Evolutionary conservation across 2,797 vertebrate genomes (phyloP), one percentile per base, ranked within the genome.

Genomic region (Sparidentex hasta): DNA sequence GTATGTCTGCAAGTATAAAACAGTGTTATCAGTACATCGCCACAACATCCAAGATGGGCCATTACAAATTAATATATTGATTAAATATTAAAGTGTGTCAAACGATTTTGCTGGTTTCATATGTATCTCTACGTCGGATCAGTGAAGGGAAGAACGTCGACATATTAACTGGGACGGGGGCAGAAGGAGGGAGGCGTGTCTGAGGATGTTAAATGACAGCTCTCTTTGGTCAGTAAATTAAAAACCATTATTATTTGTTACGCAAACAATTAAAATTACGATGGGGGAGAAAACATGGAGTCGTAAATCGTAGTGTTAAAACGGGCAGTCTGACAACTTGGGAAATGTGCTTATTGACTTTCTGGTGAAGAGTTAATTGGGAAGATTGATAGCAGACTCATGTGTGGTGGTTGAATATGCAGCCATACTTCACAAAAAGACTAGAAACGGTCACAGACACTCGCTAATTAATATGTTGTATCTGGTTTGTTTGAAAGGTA

Each of bases 1-100:
- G 0, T 0, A 3, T 16, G 12, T 1, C 91, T 94, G 83, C n/a
- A 82, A 81, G 56, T 20, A 80, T 25, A 82, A 78, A 83, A 51
- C 16, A 47, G 17, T 12, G 46, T 9, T 7, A 76, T 83, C 83
- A 74, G 38, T 38, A 6, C 18, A 66, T 68, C 11, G 21, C 16
- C 27, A 56, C 8, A 47, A 47, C 55, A 57, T 20, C n/a, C 11
- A 43, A 25, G 2, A 23, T 18, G 17, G 16, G 59, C 5, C 23
- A 2, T 33, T 7, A 43, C 38, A 27, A 47, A 52, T 25, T 33
- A 55, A 11, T 52, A 38, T 23, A 29, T 16, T 54, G 6, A 6
- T 74, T 67, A 33, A 47, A 54, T 38, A 38, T 38, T 38, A 11
- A 9, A 38, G 41, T 20, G 47, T 50, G 38, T 14, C 2, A 44